Conservation (phyloP, 2,888 invertebrate species). For the Leucophenga maculata region DNA sequence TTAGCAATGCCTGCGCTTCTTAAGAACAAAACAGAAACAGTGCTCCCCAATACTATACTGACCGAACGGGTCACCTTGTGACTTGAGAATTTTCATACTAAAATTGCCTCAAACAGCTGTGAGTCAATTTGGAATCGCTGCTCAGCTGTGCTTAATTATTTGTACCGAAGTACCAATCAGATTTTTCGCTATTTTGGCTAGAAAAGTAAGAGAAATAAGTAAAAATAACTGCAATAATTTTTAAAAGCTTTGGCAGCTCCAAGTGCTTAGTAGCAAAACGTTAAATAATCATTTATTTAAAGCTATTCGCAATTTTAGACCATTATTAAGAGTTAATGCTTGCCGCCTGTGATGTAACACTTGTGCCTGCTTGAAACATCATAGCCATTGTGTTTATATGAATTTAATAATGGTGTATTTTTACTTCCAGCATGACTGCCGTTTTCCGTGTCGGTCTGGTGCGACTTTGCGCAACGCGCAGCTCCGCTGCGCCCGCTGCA, state of each 20-base stretch:
- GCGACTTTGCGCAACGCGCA: slow-evolving; percentile 60
- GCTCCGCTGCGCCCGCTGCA: slow-evolving; percentile 38
- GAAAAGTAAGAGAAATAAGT: neutral
- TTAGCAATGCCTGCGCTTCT: no score
- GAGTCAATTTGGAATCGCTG: no score
- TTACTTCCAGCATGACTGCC: slow-evolving; percentile 65
- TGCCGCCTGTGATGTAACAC: slow-evolving; percentile 1
- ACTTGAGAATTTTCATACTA: no score
- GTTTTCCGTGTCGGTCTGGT: slow-evolving; percentile 70
- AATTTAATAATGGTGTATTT: neutral
- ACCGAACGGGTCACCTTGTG: no score
- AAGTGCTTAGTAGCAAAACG: neutral
- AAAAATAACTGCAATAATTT: neutral
- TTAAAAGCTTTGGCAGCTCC: neutral
- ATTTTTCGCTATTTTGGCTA: neutral
- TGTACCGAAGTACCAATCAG: neutral
- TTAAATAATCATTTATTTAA: neutral
- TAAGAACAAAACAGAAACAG: no score
- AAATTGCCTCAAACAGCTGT: no score
- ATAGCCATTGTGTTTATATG: no score
- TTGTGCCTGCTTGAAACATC: neutral
- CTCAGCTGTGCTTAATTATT: no score
- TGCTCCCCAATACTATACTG: no score
- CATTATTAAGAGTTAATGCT: neutral
- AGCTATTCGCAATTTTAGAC: neutral